phyloP scores from a whole-genome alignment of 2,888 invertebrate species.

The Epicampocera succincta region DNA sequence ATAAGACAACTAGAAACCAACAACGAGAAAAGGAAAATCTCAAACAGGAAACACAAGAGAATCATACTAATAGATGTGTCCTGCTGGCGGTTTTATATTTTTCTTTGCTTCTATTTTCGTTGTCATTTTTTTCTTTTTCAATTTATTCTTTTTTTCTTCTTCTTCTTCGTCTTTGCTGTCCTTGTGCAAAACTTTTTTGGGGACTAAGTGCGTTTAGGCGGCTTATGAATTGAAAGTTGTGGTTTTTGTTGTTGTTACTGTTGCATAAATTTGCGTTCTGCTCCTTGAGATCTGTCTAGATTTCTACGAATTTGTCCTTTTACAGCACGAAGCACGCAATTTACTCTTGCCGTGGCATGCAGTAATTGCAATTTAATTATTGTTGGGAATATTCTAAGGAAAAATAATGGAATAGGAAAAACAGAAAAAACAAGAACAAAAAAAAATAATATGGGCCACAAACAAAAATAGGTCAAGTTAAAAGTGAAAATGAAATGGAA shows the following conservation, averaged over 20 bases:
- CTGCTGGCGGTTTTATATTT: constrained; percentile 44
- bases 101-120: constrained; percentile 14
- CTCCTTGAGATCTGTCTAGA: constrained; percentile 1
- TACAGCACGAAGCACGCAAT: constrained; percentile 33
- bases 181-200: constrained; percentile 19
- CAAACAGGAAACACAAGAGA: constrained; percentile 60
- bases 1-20: constrained; percentile 34
- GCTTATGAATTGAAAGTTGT: constrained; percentile 18
- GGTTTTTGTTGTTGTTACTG: constrained; percentile 24
- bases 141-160: constrained; percentile 10
- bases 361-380: constrained; percentile 67
- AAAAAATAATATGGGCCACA: constrained; percentile 36
- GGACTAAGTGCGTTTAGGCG: not conserved
- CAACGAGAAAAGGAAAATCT: constrained; percentile 57
- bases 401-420: constrained; percentile 6
- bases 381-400: constrained; percentile 27
- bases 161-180: too few relatives aligned
- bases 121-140: not conserved
- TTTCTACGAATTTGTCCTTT: constrained; percentile 16
- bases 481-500: constrained; percentile 41
- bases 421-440: not conserved
- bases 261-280: constrained; percentile 36
- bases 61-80: constrained; percentile 55
- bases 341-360: constrained; percentile 32
- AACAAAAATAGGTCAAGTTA: constrained; percentile 46